These are phyloP conservation scores for Cathartes aura DNA, from an alignment of 2,113 vertebrate genomes.

Conservation along the genomic window DNA sequence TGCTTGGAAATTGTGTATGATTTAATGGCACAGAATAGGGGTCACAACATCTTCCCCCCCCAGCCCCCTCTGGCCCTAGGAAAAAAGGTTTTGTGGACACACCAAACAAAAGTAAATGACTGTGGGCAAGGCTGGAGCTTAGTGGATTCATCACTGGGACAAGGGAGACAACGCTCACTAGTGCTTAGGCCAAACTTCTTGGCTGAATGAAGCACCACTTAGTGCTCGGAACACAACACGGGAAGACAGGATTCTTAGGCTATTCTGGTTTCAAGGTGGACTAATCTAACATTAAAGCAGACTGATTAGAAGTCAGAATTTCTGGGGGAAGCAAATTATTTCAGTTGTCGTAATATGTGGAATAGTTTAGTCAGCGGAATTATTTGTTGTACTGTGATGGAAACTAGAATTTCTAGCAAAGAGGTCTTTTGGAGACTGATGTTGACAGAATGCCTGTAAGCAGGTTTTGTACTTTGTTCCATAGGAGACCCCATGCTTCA, in stretches of 20 bases:
- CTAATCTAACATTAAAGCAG: background rate
- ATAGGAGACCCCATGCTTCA: background rate
- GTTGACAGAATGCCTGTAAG: background rate
- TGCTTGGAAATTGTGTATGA: background rate
- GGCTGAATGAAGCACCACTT: background rate
- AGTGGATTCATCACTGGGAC: background rate
- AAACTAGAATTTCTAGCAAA: background rate
- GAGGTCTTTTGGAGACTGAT: background rate
- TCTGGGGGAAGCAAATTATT: background rate
- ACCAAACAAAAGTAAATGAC: background rate
- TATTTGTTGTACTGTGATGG: background rate
- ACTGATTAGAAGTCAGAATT: background rate
- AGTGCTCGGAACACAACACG: background rate
- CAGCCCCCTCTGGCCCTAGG: background rate
- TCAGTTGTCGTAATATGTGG: background rate
- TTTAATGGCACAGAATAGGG: background rate
- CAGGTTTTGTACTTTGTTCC: background rate
- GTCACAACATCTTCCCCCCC: background rate
- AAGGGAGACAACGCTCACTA: background rate
- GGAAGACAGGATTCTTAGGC: background rate
- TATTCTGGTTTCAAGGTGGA: background rate
- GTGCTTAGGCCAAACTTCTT: background rate
- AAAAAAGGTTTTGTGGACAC: background rate
- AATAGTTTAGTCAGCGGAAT: background rate
- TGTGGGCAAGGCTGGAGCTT: background rate